Base-by-base conservation (phyloP, 2,797 vertebrate genomes). In the Cyprinodon diabolis region DNA sequence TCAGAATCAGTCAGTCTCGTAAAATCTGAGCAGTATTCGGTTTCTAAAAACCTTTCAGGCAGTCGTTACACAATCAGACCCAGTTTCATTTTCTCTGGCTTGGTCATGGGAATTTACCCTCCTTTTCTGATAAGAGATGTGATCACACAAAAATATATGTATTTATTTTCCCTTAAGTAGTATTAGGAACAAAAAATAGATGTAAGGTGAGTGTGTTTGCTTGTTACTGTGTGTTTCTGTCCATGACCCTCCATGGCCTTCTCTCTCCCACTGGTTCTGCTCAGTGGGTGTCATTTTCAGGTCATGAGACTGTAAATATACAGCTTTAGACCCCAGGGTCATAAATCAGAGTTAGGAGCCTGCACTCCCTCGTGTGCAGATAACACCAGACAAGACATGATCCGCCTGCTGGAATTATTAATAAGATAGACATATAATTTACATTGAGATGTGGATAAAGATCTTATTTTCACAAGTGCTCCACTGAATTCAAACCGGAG, bases 291-390 rank as follows among this genome's bases (percentile, higher is more conserved):
- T 93, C 95, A 95, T 95, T 93, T 90, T 93, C 94, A 95, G 96
- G 96, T 98, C 97, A 97, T 93, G 95, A 96, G 96, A 97, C 96
- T 98, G 97, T 97, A 98, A 98, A 98, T 98, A 98, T 96, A 98
- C 96, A 96, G 91, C 92, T 94, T 74, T 77, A 90, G 95, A 95
- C 94, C 79, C 94, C 93, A 81, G 90, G 92, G 92, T 89, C 94
- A 96, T 98, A 97, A 97, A 98, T 98, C 96, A 96, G 83, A 86
- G 85, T 17, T 81, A 87, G 40, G 79, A 79, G 81, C 70, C 84
- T 75, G 57, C 81, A 86, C 88, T 89, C 84, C 85, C 84, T 74
- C 79, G 79, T n/a, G 74, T 80, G 81, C 84, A 84, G 78, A 90
- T 84, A 88, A 90, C 86, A 87, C 45, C 69, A 86, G 81, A 79